phyloP scores from a whole-genome alignment of 2,797 vertebrate genomes.

The Neopelma chrysocephalum region DNA sequence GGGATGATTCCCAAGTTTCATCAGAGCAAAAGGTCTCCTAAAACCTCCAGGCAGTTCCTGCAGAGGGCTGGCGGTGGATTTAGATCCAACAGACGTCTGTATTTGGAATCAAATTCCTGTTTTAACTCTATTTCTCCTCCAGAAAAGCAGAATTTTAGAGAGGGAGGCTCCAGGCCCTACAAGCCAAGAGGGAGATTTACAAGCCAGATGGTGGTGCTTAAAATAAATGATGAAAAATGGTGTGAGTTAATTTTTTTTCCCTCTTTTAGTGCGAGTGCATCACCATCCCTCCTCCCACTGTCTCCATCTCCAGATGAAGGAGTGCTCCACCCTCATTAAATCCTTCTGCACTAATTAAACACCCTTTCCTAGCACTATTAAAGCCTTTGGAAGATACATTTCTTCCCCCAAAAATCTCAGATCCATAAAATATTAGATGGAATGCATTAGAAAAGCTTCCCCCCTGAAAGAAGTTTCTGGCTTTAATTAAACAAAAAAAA shows the following conservation, averaged over 20 bases:
- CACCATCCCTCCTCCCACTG: background rate
- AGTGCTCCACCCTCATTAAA: background rate
- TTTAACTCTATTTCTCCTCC: background rate
- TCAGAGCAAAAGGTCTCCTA: background rate
- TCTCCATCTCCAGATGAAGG: background rate
- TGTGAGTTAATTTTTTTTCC: background rate
- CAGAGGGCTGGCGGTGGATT: background rate
- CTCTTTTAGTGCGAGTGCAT: background rate
- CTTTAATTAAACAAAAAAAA: background rate
- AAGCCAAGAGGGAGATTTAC: slow-evolving; percentile 23
- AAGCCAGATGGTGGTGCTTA: slow-evolving; percentile 43
- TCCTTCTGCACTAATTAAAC: background rate
- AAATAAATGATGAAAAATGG: background rate
- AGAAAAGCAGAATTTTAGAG: background rate
- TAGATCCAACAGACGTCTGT: background rate
- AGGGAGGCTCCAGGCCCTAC: background rate
- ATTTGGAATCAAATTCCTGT: background rate
- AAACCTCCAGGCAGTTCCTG: background rate
- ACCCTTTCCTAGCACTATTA: background rate
- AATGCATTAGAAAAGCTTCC: background rate
- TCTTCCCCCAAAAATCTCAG: background rate
- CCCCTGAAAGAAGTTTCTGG: background rate
- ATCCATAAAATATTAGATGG: background rate
- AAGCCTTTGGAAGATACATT: background rate
- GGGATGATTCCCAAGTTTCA: background rate